phyloP scores from a whole-genome alignment of 2,888 invertebrate species.

The Hermodice carunculata region DNA sequence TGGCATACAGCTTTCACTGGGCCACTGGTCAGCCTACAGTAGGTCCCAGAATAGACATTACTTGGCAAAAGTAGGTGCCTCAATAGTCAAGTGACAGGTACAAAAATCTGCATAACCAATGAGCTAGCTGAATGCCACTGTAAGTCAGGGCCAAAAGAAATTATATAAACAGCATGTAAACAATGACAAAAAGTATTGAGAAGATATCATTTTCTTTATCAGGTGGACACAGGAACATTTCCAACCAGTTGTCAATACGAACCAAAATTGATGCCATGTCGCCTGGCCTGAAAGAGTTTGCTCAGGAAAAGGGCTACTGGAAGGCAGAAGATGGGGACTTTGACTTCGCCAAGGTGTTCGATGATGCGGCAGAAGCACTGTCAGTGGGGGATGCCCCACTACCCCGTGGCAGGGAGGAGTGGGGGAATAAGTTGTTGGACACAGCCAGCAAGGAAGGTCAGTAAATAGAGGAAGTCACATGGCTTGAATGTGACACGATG shows the following conservation, averaged over 20 bases:
- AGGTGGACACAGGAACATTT: slow-evolving; percentile 61
- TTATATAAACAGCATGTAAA: no score
- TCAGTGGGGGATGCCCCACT: slow-evolving; percentile 31
- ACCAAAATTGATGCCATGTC: slow-evolving; percentile 54
- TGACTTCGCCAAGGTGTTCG: slow-evolving; percentile 56
- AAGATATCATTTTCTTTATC: slow-evolving; percentile 27
- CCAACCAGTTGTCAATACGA: slow-evolving; percentile 57
- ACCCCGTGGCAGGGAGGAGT: slow-evolving; percentile 37
- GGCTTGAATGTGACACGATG: no score
- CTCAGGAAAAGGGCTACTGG: slow-evolving; percentile 50
- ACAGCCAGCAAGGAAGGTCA: slow-evolving; percentile 47
- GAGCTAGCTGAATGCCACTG: no score
- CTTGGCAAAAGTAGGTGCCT: no score
- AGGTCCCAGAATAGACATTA: no score
- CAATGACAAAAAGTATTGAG: no score
- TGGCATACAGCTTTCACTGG: no score
- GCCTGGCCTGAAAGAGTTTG: slow-evolving; percentile 48
- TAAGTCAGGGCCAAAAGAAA: no score
- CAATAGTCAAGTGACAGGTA: no score
- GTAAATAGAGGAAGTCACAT: no score
- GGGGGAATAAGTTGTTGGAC: slow-evolving; percentile 51
- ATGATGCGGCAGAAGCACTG: slow-evolving; percentile 23
- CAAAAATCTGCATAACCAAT: no score
- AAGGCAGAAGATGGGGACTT: slow-evolving; percentile 51
- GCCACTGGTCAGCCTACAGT: no score